Conservation (phyloP, 1,140 invertebrate genomes). For the Coenobita brevimanus region DNA sequence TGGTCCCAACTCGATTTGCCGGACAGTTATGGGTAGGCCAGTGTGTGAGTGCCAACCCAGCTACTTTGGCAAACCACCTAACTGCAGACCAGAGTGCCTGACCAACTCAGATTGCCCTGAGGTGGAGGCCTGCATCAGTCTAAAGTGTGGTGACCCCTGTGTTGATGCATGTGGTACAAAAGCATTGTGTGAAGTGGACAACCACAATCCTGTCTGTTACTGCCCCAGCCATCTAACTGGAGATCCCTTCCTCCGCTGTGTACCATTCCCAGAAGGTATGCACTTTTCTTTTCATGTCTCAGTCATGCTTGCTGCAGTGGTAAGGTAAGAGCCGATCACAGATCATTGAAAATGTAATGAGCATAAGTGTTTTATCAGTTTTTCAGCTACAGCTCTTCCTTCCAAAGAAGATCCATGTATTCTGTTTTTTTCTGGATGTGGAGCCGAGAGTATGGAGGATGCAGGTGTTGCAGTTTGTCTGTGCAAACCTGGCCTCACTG, state of each 20-base stretch:
- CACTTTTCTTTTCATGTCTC: constrained; percentile 13
- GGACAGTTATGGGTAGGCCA: constrained; percentile 74
- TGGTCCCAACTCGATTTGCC: constrained; percentile 83
- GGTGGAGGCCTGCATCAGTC: constrained; percentile 79
- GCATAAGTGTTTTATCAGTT: constrained; percentile 8
- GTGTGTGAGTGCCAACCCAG: constrained; percentile 80
- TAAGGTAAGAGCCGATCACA: no score
- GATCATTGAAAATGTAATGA: background rate
- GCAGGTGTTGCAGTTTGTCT: constrained; percentile 78
- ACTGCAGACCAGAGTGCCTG: constrained; percentile 77
- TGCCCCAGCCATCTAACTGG: constrained; percentile 81
- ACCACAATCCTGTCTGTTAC: constrained; percentile 85
- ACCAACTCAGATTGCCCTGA: constrained; percentile 76
- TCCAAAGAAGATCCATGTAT: constrained; percentile 80
- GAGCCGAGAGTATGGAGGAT: constrained; percentile 73
- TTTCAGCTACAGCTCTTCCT: constrained; percentile 17
- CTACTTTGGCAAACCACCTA: constrained; percentile 78
- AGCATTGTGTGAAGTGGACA: constrained; percentile 81
- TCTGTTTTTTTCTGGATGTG: constrained; percentile 85
- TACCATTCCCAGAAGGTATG: constrained; percentile 61
- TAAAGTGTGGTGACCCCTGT: constrained; percentile 86
- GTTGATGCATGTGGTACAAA: constrained; percentile 83
- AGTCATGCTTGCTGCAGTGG: background rate
- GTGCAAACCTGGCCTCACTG: constrained; percentile 82
- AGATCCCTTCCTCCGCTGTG: constrained; percentile 75